Percentiles rank a stretch among this genome's conserved stretches.
Evolutionary conservation across 2,113 vertebrate species (phyloP).

Genomic region (Gymnorhina tibicen): DNA sequence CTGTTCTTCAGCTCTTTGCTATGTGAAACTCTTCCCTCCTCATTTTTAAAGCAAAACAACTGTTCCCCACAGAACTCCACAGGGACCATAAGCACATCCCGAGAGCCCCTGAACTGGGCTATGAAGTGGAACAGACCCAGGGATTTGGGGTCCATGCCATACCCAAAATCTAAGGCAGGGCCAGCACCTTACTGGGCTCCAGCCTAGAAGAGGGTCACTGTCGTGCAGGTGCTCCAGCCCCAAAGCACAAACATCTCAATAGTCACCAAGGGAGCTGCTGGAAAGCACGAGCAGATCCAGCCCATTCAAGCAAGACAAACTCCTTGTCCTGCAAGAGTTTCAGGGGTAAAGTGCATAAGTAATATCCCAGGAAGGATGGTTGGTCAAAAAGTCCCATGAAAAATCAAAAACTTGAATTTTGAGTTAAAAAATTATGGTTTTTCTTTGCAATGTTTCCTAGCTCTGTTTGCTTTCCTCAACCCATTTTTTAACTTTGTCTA

Average conservation of each 20-base stretch:
- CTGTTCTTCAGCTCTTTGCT: neutral
- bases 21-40: neutral
- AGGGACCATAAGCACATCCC: neutral
- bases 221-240: accelerated
- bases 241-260: neutral
- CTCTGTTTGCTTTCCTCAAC: neutral
- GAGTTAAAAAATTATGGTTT: neutral
- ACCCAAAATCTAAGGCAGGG: neutral
- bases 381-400: neutral
- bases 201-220: neutral
- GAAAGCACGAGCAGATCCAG: neutral
- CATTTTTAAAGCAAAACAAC: neutral
- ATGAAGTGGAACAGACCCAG: neutral
- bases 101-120: neutral
- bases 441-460: neutral
- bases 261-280: neutral
- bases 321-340: neutral
- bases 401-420: neutral
- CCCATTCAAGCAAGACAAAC: neutral
- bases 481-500: neutral
- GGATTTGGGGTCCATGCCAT: neutral
- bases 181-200: neutral
- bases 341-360: neutral
- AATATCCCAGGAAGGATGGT: neutral
- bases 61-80: neutral